Evolutionary conservation across 2,888 invertebrate genomes (phyloP).

Genomic region (Drosophila quinaria): DNA sequence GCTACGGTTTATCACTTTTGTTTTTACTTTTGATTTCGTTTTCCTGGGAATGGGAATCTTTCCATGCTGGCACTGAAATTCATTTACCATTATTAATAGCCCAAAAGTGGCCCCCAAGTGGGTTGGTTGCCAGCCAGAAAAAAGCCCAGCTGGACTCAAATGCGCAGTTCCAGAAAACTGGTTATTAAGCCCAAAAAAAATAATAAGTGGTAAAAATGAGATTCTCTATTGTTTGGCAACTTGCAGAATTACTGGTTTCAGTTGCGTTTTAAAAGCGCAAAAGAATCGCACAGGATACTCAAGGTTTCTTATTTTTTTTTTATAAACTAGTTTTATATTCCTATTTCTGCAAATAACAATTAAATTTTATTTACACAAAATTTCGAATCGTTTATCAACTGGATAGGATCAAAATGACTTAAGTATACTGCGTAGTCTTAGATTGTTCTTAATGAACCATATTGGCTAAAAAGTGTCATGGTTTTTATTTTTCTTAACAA

Average conservation of each 20-base stretch:
- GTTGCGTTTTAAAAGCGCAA: conserved; percentile 21
- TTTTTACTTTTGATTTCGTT: conserved; percentile 76
- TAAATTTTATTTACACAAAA: too few species aligned
- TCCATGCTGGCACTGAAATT: conserved; percentile 23
- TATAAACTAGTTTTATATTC: not conserved
- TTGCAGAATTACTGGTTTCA: conserved; percentile 22
- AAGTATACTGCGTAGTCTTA: too few species aligned
- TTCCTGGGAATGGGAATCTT: conserved; percentile 48
- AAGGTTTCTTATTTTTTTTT: not conserved
- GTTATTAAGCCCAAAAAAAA: conserved; percentile 13
- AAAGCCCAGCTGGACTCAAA: conserved; percentile 12
- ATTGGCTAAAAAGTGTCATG: too few species aligned
- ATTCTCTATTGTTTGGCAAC: not conserved
- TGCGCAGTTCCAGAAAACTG: conserved; percentile 31
- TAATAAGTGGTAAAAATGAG: not conserved
- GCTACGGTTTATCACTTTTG: conserved; percentile 74
- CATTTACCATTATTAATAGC: conserved; percentile 26
- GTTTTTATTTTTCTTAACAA: not conserved
- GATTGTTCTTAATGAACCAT: too few species aligned
- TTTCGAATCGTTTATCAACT: not conserved
- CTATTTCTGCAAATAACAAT: not conserved
- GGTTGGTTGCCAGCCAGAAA: conserved; percentile 2
- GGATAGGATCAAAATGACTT: too few species aligned
- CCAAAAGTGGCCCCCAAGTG: conserved; percentile 9
- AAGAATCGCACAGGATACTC: conserved; percentile 1